Evolutionary conservation across 1,140 invertebrate genomes (phyloP), one percentile per base, ranked within the genome.

Genomic region (Oedothorax gibbosus): DNA sequence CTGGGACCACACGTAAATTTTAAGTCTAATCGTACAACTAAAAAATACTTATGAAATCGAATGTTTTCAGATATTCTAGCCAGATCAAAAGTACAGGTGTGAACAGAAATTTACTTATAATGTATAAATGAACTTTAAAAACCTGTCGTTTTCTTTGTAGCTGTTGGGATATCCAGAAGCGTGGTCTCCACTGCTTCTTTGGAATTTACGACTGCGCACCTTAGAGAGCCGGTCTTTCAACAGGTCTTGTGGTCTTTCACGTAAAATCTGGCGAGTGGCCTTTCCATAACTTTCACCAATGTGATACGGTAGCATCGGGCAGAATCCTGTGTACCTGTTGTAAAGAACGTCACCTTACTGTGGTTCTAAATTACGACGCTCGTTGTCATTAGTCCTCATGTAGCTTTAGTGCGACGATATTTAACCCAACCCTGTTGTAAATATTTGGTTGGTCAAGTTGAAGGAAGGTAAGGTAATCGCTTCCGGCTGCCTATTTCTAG

Each of bases 261-360:
- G 65, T 8, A 71, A 11, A 12, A 81, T 71, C 12, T 81, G 18
- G 7, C 20, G 62, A 7, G 78, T 81, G n/a, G 78, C 65, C 50
- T 69, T 56, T 10, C 65, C 78, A 15, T 81, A 81, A 49, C 65
- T 71, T 18, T 81, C 49, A 2, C 78, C 78, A 60, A 69, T 57
- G 50, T 81, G 78, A 10, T 81, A 54, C 0, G 50, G 51, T 12
- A 81, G 12, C 5, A 71, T 51, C 4, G 78, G 78, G 14, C 78
- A 81, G 50, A 81, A 81, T 5, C 78, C 78, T 12, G 78, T 81
- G 54, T 81, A 81, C 0, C 78, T 81, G 18, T 56, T 20, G 7
- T 35, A 10, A 20, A 71, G 15, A 2, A 4, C n/a, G 9, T 11
- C 0, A 51, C 4, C 0, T 7, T 0, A 50, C 1, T 0, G 0